Conservation (phyloP, 2,797 vertebrate species). For the Carapus acus region DNA sequence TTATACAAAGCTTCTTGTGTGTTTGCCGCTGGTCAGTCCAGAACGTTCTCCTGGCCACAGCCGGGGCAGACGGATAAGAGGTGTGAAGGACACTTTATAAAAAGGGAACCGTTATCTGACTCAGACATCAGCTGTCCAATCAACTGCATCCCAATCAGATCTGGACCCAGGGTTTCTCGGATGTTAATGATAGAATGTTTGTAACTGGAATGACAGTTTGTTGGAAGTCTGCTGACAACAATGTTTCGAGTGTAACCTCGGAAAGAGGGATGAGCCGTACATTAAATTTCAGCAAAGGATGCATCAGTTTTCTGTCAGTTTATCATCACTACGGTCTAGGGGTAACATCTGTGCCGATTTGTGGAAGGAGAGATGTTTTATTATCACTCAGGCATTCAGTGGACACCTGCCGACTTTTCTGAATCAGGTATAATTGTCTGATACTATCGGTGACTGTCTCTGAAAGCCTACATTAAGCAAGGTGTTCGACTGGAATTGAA, state of each 20-base stretch:
- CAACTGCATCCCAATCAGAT: slow-evolving; percentile 21
- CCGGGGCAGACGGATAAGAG: slow-evolving; percentile 16
- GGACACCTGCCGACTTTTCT: background rate
- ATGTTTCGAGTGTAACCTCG: background rate
- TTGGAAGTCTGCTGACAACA: background rate
- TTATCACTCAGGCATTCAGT: background rate
- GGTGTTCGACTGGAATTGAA: background rate
- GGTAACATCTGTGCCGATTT: no score
- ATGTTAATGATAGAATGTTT: slow-evolving; percentile 6
- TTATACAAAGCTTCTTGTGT: slow-evolving; percentile 25
- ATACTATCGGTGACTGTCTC: background rate
- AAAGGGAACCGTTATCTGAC: slow-evolving; percentile 33
- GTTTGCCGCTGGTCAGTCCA: background rate
- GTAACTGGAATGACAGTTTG: slow-evolving; percentile 8
- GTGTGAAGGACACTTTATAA: slow-evolving; percentile 19
- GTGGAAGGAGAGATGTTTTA: background rate
- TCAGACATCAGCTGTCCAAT: slow-evolving; percentile 29
- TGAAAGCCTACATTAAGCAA: background rate
- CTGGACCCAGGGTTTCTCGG: slow-evolving; percentile 6
- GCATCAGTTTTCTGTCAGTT: no score
- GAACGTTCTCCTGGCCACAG: slow-evolving; percentile 10
- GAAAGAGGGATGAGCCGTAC: no score
- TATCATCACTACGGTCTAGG: no score
- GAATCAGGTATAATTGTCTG: background rate
- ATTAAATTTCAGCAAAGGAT: no score